phyloP scores from a whole-genome alignment of 2,888 invertebrate genomes.

The Acanthoscelides obtectus region DNA sequence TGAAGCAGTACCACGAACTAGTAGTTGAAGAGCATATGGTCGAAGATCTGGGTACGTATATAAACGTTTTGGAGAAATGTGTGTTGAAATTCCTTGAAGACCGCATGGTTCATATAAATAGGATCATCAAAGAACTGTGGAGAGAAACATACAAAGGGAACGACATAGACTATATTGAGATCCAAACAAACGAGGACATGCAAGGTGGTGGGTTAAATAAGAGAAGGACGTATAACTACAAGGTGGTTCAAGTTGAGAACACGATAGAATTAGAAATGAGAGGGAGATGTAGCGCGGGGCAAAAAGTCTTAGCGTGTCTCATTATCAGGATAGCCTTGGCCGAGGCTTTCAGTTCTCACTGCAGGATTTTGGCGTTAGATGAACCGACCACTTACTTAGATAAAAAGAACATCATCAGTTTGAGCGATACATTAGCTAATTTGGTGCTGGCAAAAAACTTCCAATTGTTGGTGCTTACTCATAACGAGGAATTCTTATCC shows the following conservation, averaged over 20 bases:
- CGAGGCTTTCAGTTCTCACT: slow-evolving; percentile 93
- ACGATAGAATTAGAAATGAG: slow-evolving; percentile 92
- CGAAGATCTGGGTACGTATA: slow-evolving; percentile 74
- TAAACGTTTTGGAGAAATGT: slow-evolving; percentile 77
- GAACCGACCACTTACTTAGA: slow-evolving; percentile 99
- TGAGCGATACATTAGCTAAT: slow-evolving; percentile 71
- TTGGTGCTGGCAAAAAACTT: slow-evolving; percentile 72
- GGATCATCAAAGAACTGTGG: slow-evolving; percentile 80
- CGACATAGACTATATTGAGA: slow-evolving; percentile 94
- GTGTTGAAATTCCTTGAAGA: slow-evolving; percentile 87
- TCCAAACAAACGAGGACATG: slow-evolving; percentile 64
- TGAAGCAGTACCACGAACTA: slow-evolving; percentile 61
- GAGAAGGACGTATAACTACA: slow-evolving; percentile 16
- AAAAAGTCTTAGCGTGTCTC: slow-evolving; percentile 92
- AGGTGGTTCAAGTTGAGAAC: slow-evolving; percentile 84
- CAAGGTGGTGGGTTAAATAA: slow-evolving; percentile 46
- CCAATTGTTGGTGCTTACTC: slow-evolving; percentile 94
- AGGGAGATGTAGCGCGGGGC: slow-evolving; percentile 96
- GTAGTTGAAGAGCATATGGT: slow-evolving; percentile 59
- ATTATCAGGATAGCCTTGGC: slow-evolving; percentile 95
- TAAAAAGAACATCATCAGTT: slow-evolving; percentile 76
- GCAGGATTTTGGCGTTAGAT: slow-evolving; percentile 93
- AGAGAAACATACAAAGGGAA: slow-evolving; percentile 77
- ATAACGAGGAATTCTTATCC: slow-evolving; percentile 89
- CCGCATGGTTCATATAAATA: slow-evolving; percentile 91